Conservation (phyloP, 2,113 vertebrate species). For the crab-eating macaque (Macaca fascicularis) region DNA sequence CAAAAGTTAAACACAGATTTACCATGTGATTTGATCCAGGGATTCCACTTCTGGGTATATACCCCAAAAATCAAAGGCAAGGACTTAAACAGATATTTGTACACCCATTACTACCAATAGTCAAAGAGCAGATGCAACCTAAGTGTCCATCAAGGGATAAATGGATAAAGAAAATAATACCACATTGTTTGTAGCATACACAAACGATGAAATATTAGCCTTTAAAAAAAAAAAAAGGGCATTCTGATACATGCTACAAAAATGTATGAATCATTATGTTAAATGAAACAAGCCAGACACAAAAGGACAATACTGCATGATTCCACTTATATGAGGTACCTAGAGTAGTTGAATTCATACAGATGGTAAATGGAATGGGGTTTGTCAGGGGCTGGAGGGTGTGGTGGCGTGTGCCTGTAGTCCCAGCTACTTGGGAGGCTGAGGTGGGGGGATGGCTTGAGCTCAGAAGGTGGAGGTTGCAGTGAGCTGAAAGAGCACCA, state of each 20-base stretch:
- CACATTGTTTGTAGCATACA: not conserved
- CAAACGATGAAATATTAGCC: not conserved
- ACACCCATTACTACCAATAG: not conserved
- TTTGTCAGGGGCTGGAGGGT: not conserved
- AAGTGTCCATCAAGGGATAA: not conserved
- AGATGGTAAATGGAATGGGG: not conserved
- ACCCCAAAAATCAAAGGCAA: not conserved
- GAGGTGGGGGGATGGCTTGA: no score
- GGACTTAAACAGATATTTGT: not conserved
- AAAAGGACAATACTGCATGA: not conserved
- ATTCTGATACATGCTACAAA: not conserved
- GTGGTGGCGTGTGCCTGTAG: no score
- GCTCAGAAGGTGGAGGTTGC: no score
- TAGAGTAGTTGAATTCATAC: not conserved
- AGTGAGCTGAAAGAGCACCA: no score
- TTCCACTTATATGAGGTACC: not conserved
- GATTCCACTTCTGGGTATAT: not conserved
- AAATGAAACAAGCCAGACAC: not conserved
- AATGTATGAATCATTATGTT: not conserved
- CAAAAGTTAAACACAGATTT: not conserved
- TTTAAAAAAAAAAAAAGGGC: not conserved
- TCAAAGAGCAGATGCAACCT: not conserved
- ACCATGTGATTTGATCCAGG: not conserved
- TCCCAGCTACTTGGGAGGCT: no score
- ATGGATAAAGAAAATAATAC: not conserved